Evolutionary conservation across 2,113 vertebrate species (phyloP).

Genomic region (Scartelaos histophorus): DNA sequence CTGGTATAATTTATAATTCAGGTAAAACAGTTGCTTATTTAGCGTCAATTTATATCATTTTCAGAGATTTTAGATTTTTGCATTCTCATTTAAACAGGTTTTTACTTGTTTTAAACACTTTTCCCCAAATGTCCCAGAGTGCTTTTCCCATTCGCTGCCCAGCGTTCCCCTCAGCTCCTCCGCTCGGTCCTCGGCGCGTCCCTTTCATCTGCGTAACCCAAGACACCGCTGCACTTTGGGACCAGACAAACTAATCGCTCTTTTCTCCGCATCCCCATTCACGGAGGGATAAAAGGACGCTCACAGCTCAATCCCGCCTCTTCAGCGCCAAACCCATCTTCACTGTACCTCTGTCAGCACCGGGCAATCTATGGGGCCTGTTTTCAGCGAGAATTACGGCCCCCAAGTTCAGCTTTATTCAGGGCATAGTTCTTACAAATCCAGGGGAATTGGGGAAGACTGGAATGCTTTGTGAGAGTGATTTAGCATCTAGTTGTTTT

Average conservation of each 20-base stretch:
- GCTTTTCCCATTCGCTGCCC: constrained; percentile 49
- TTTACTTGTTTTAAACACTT: constrained; percentile 66
- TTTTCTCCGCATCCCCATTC: constrained; percentile 69
- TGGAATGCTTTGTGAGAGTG: constrained; percentile 64
- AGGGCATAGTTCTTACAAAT: constrained; percentile 63
- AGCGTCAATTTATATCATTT: too few relatives aligned
- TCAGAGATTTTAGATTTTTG: too few relatives aligned
- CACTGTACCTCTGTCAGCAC: constrained; percentile 64
- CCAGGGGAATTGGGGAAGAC: constrained; percentile 46
- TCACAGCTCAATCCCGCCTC: constrained; percentile 54
- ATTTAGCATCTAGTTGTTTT: constrained; percentile 53
- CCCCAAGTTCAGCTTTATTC: constrained; percentile 46
- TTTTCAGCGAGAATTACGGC: constrained; percentile 52
- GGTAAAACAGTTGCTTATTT: too few relatives aligned
- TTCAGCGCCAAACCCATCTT: constrained; percentile 53
- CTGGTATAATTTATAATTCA: too few relatives aligned
- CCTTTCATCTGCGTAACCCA: constrained; percentile 75
- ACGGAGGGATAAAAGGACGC: constrained; percentile 71
- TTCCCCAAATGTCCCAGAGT: constrained; percentile 48
- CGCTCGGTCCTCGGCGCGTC: constrained; percentile 29
- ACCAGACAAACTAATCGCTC: constrained; percentile 71
- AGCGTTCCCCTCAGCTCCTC: constrained; percentile 25
- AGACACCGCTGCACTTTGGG: constrained; percentile 67
- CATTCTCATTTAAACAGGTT: too few relatives aligned
- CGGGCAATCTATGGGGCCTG: constrained; percentile 44